Percentiles rank a stretch among this genome's conserved stretches.
These are phyloP conservation scores for Drosophila parabipectinata DNA, from an alignment of 1,140 invertebrate species.

Conservation along the genomic window DNA sequence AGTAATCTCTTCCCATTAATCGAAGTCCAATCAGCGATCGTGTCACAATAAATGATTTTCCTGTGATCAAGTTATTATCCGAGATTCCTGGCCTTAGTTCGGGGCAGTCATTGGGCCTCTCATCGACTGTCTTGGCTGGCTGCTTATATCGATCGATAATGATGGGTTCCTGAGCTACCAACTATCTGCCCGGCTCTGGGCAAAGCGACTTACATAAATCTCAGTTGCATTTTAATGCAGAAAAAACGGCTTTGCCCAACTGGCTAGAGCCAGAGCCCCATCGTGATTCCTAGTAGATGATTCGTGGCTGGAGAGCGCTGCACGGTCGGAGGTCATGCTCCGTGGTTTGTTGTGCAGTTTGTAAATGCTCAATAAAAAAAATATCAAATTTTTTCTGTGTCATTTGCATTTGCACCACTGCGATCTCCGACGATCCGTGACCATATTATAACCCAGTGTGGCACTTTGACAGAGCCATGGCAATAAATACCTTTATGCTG, in stretches of 20 bases:
- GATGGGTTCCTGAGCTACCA: constrained; percentile 75
- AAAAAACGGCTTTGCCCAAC: constrained; percentile 21
- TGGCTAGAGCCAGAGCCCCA: constrained; percentile 10
- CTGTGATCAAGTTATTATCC: constrained; percentile 76
- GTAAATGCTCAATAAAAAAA: constrained; percentile 79
- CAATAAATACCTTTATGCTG: constrained; percentile 32
- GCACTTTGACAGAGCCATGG: constrained; percentile 34
- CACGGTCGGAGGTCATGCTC: constrained; percentile 71
- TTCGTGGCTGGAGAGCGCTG: constrained; percentile 61
- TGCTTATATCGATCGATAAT: constrained; percentile 70
- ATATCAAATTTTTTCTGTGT: constrained; percentile 59
- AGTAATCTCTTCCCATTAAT: constrained; percentile 20
- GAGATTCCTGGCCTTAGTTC: constrained; percentile 36
- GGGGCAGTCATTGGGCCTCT: constrained; percentile 18
- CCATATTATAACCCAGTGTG: constrained; percentile 51
- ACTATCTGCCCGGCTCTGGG: constrained; percentile 37
- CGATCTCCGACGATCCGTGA: constrained; percentile 38
- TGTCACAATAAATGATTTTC: constrained; percentile 79
- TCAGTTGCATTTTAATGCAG: constrained; percentile 49
- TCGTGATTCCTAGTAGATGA: constrained; percentile 28
- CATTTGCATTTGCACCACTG: constrained; percentile 44
- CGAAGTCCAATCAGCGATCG: constrained; percentile 53
- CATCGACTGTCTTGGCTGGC: constrained; percentile 24
- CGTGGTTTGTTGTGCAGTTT: constrained; percentile 73
- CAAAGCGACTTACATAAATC: constrained; percentile 70